Conservation (phyloP, 2,888 invertebrate species). For the Luperina testacea region DNA sequence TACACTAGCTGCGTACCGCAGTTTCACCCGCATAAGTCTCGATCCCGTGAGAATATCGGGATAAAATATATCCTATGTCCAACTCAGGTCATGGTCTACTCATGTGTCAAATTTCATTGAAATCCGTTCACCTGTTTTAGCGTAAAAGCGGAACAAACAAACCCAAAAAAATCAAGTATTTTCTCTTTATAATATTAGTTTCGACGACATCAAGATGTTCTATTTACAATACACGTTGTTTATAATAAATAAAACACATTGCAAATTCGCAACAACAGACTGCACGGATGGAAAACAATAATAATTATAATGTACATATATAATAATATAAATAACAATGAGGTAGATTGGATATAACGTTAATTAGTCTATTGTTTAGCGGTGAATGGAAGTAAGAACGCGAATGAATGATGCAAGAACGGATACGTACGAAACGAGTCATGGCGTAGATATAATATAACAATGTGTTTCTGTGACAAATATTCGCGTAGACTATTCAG, state of each 20-base stretch:
- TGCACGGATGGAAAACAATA: constrained; percentile 56
- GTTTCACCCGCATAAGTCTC: too few species aligned
- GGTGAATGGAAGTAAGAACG: constrained; percentile 58
- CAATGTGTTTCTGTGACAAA: constrained; percentile 10
- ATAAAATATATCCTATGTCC: too few species aligned
- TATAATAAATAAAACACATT: constrained; percentile 39
- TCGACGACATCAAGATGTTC: constrained; percentile 1
- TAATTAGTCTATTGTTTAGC: constrained; percentile 79
- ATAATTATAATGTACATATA: constrained; percentile 61
- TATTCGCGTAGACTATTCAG: neutral
- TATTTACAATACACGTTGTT: constrained; percentile 20
- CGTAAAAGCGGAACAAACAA: too few species aligned
- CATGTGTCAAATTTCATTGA: too few species aligned
- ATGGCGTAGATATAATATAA: neutral
- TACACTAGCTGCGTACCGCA: neutral
- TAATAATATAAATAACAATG: constrained; percentile 74
- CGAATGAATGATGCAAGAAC: constrained; percentile 63
- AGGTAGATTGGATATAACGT: constrained; percentile 74
- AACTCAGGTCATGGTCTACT: too few species aligned
- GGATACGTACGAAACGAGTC: constrained; percentile 24
- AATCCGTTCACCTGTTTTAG: too few species aligned
- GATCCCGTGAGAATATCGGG: too few species aligned
- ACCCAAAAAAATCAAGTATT: too few species aligned
- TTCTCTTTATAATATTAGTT: neutral
- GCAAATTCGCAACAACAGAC: constrained; percentile 39